Percentiles rank a stretch among this genome's conserved stretches.
Evolutionary conservation across 1,140 invertebrate species (phyloP).

Genomic region (Melitaea cinxia): DNA sequence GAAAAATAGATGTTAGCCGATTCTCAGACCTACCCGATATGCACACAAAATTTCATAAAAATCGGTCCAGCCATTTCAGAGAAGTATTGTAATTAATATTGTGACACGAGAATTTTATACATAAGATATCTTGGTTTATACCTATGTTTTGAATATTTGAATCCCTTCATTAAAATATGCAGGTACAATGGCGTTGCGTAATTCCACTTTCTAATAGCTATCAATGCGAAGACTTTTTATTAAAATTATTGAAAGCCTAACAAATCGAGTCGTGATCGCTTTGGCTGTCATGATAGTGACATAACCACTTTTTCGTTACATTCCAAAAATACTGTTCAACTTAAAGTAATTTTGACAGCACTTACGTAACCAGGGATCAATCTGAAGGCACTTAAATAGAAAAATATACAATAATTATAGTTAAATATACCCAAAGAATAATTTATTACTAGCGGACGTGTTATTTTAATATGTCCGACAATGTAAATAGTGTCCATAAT

Average conservation of each 20-base stretch:
- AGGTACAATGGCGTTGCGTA: slow-evolving; percentile 14
- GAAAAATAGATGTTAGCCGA: too few species aligned
- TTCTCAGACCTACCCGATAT: too few species aligned
- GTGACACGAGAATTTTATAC: too few species aligned
- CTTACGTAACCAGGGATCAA: not conserved
- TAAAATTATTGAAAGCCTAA: slow-evolving; percentile 31
- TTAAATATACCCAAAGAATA: not conserved
- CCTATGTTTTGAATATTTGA: not conserved
- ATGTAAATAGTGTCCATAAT: too few species aligned
- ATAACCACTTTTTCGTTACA: slow-evolving; percentile 35
- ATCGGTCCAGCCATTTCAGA: too few species aligned
- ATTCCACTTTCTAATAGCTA: slow-evolving; percentile 25
- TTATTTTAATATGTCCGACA: too few species aligned
- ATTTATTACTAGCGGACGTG: not conserved
- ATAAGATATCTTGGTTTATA: too few species aligned
- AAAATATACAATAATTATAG: not conserved
- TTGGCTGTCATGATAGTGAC: slow-evolving; percentile 33
- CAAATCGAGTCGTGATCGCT: slow-evolving; percentile 37
- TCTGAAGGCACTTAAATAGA: not conserved
- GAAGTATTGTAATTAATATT: too few species aligned
- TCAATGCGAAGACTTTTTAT: slow-evolving; percentile 16
- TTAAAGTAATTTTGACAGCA: not conserved
- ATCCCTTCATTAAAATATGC: not conserved
- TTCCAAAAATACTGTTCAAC: not conserved
- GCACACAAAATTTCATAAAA: too few species aligned